phyloP scores from a whole-genome alignment of 2,888 invertebrate species.

The Mythimna loreyi region DNA sequence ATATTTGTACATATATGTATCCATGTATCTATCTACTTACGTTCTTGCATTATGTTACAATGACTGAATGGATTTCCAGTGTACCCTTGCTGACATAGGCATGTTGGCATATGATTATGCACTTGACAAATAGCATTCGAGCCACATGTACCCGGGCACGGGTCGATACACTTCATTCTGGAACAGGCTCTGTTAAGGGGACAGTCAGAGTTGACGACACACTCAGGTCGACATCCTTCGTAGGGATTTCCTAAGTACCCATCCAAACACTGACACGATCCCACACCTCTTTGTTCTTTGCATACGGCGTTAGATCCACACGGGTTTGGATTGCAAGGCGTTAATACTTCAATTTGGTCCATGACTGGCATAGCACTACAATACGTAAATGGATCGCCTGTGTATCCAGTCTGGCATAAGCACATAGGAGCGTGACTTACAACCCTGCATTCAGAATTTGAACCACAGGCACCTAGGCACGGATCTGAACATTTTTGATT shows the following conservation, averaged over 20 bases:
- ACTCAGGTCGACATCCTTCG: slow-evolving; percentile 94
- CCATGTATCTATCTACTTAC: slow-evolving; percentile 71
- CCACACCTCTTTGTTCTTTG: slow-evolving; percentile 91
- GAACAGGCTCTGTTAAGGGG: slow-evolving; percentile 93
- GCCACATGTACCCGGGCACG: slow-evolving; percentile 95
- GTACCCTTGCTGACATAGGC: slow-evolving; percentile 92
- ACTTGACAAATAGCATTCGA: slow-evolving; percentile 93
- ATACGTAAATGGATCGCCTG: slow-evolving; percentile 94
- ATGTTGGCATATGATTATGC: slow-evolving; percentile 94
- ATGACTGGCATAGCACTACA: slow-evolving; percentile 86
- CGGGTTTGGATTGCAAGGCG: slow-evolving; percentile 92
- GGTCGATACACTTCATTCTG: slow-evolving; percentile 94
- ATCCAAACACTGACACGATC: slow-evolving; percentile 92
- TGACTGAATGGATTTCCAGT: slow-evolving; percentile 93
- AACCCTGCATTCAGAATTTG: slow-evolving; percentile 94
- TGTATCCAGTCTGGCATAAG: slow-evolving; percentile 92
- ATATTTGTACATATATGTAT: not conserved
- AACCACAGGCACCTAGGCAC: slow-evolving; percentile 93
- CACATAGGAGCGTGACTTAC: slow-evolving; percentile 94
- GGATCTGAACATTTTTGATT: slow-evolving; percentile 95
- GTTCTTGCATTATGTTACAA: slow-evolving; percentile 88
- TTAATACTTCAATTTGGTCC: slow-evolving; percentile 83
- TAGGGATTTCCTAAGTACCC: slow-evolving; percentile 94
- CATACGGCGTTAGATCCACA: slow-evolving; percentile 92
- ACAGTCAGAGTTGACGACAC: slow-evolving; percentile 94